Conservation (phyloP, 2,113 vertebrate genomes). For the Taurulus bubalis region DNA sequence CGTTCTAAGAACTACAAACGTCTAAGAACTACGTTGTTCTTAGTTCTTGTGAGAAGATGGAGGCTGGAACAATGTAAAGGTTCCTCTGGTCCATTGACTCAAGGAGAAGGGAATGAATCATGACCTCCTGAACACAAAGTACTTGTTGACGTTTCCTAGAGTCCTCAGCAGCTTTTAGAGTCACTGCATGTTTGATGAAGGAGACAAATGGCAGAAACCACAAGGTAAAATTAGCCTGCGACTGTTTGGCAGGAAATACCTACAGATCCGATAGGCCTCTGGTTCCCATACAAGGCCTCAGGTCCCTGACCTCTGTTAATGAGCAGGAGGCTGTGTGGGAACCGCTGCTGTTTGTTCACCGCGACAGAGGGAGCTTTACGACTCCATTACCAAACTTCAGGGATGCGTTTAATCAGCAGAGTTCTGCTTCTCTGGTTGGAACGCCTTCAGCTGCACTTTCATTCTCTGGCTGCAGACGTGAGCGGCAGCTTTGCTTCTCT, state of each 20-base stretch:
- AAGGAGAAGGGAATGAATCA: too few species aligned
- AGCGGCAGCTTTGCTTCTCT: too few species aligned
- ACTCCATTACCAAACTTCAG: too few species aligned
- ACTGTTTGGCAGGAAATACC: constrained; percentile 84
- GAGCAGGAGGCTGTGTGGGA: constrained; percentile 70
- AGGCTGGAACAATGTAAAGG: too few species aligned
- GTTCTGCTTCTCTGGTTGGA: neutral
- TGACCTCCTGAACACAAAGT: neutral
- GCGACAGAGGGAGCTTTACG: constrained; percentile 3
- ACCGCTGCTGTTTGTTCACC: constrained; percentile 17
- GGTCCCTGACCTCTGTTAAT: constrained; percentile 77
- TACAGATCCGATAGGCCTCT: constrained; percentile 76
- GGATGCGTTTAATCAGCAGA: too few species aligned
- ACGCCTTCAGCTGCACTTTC: neutral
- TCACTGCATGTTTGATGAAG: neutral
- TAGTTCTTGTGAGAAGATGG: too few species aligned
- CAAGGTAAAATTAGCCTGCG: constrained; percentile 62
- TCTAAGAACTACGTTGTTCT: too few species aligned
- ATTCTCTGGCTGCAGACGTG: too few species aligned
- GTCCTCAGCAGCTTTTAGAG: too few species aligned
- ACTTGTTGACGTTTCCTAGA: too few species aligned
- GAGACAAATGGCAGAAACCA: constrained; percentile 16
- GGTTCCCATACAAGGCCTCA: constrained; percentile 66
- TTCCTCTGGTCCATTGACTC: too few species aligned
- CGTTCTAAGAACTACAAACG: too few species aligned